Evolutionary conservation across 2,113 vertebrate genomes (phyloP).

Genomic region (Perognathus longimembris): DNA sequence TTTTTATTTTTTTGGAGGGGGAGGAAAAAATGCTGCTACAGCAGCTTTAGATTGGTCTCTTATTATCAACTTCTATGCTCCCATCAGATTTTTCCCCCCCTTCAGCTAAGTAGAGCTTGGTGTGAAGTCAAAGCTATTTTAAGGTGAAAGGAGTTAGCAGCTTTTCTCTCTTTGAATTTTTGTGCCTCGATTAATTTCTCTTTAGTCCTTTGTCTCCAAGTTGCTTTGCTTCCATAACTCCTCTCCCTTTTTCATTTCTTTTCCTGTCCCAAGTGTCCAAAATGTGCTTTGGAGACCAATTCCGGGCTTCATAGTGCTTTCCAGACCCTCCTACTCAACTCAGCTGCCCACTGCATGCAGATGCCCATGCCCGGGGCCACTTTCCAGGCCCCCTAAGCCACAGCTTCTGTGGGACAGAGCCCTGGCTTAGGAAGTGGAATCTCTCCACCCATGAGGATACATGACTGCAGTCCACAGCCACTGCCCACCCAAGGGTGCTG

Average conservation of each 20-base stretch:
- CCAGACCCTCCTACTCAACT: neutral
- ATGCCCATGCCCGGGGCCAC: neutral
- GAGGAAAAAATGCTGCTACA: conserved; percentile 82
- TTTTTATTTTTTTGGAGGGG: no score
- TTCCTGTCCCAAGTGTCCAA: neutral
- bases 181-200: conserved; percentile 59
- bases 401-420: neutral
- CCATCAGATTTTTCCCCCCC: conserved; percentile 68
- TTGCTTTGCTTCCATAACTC: neutral
- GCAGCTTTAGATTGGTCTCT: conserved; percentile 80
- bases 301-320: neutral
- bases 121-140: conserved; percentile 77
- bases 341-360: neutral
- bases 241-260: neutral
- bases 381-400: neutral
- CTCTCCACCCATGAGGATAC: neutral
- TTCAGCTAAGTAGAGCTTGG: conserved; percentile 49
- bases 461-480: neutral
- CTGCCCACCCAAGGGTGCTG: neutral
- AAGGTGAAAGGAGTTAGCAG: conserved; percentile 66
- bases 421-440: neutral
- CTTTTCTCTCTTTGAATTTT: conserved; percentile 56
- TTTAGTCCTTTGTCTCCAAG: conserved; percentile 24
- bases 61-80: conserved; percentile 75
- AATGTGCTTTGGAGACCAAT: neutral